Evolutionary conservation across 2,113 vertebrate genomes (phyloP).

Genomic region (Otus sunia): DNA sequence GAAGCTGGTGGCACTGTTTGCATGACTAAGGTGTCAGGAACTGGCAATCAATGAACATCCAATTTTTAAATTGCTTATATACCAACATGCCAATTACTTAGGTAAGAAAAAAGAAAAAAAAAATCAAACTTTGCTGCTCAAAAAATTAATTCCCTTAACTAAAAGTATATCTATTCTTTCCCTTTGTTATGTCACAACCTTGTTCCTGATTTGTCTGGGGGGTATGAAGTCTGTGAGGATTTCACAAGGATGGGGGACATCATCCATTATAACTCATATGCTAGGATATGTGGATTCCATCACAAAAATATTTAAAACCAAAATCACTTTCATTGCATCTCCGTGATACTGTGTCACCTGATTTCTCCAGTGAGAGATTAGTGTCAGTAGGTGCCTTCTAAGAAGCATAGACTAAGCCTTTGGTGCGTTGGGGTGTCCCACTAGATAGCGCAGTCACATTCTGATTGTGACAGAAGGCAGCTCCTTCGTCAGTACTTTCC

Average conservation of each 20-base stretch:
- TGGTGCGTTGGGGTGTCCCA: background rate
- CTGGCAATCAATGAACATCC: background rate
- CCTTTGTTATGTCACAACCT: background rate
- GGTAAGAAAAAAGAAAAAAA: background rate
- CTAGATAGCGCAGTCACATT: background rate
- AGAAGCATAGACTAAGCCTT: background rate
- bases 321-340: background rate
- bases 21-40: background rate
- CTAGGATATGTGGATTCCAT: background rate
- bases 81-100: background rate
- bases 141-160: background rate
- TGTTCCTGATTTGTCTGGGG: background rate
- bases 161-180: background rate
- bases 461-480: rapidly evolving
- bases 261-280: background rate
- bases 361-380: background rate
- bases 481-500: background rate
- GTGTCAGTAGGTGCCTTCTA: background rate
- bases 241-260: background rate
- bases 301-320: background rate
- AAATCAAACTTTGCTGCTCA: rapidly evolving
- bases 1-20: background rate
- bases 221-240: background rate
- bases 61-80: background rate
- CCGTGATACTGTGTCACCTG: background rate